Base-by-base conservation (phyloP, 2,797 vertebrate species). In the Tangara arthus region DNA sequence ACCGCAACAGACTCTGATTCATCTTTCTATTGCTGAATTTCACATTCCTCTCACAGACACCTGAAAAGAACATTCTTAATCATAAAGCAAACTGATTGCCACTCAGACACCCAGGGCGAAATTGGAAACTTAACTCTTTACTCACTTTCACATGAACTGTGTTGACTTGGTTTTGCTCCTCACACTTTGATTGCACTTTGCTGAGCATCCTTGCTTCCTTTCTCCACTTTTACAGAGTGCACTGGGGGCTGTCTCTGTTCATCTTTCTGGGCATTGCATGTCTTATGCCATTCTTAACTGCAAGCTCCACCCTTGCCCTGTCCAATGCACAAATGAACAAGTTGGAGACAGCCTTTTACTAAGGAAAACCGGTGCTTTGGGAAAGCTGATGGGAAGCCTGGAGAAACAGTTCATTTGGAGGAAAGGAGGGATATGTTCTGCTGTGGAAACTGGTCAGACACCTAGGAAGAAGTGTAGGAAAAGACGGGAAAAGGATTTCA, bases 1-100 rank as follows among this genome's bases (percentile, higher is more conserved):
- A 95, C 96, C 93, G 2, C 96, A 97, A 47, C 12, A 92, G 94
- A 84, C 69, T 89, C 71, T 97, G 98, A 98, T 95, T 98, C 96
- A 97, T 82, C 75, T 69, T 77, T 81, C 44, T 77, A 19, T 68
- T 92, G 92, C 79, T 95, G 93, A 97, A 79, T 82, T 91, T 90
- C 82, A 46, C 93, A 87, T 95, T 90, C 87, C 91, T 96, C 60
- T 89, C 44, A 68, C 57, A 89, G 96, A 96, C 95, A 97, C 97
- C 97, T 97, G 95, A 90, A 76, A 91, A 95, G 79, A 97, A 75
- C 94, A 86, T 87, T 89, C 73, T 87, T 92, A 88, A 78, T 91
- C 73, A 63, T 75, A 89, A 91, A 93, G 39, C 34, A 66, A 95
- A 93, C 63, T 75, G 26, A 82, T 82, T 76, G 85, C 91, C 65